Base-by-base conservation (phyloP, 2,888 invertebrate species). In the Amblyteles armatorius region DNA sequence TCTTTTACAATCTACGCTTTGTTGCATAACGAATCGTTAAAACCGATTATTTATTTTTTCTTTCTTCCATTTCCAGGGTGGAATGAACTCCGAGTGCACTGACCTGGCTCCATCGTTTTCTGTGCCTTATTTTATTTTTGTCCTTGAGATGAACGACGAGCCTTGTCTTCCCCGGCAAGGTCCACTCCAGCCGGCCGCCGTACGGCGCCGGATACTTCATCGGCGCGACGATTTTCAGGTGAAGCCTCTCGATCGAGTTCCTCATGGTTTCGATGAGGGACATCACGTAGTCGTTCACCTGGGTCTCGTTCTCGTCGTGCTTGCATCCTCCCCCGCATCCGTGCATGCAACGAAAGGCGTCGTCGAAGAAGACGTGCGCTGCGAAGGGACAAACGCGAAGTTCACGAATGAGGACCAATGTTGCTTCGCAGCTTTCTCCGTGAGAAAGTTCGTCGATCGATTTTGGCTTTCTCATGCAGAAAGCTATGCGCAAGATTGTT, bases 41-140 rank as follows among this genome's bases (percentile, higher is more conserved):
- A 5, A n/a, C 13, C 16, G 50, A 4, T 13, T 3, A 44, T 44
- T 3, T 44, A 0, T 52, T 7, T 52, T 52, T 55, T 55, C 19
- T 22, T 55, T 55, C 9, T 9, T 55, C 9, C 29, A 2, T 22
- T 7, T 22, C 9, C 0, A 22, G 13, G 11, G 29, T 67, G 9
- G 13, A 29, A 71, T 26, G 2, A 7, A n/a, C 0, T 2, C 48
- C 3, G 16, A 44, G 40, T n/a, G n/a, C 19, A 69, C 65, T 89
- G 90, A 96, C 96, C 95, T 98, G 98, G 71, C 98, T 98, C 98
- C 98, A 99, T 83, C 99, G 95, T 93, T 99, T 99, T 92, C 97
- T 97, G 90, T 98, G 97, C 50, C 98, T 95, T 76, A 99, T 98
- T 93, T 97, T 97, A 26, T 96, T 95, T 91, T 98, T 98, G 93